phyloP scores from a whole-genome alignment of 2,888 invertebrate genomes.

The Biston betularia region DNA sequence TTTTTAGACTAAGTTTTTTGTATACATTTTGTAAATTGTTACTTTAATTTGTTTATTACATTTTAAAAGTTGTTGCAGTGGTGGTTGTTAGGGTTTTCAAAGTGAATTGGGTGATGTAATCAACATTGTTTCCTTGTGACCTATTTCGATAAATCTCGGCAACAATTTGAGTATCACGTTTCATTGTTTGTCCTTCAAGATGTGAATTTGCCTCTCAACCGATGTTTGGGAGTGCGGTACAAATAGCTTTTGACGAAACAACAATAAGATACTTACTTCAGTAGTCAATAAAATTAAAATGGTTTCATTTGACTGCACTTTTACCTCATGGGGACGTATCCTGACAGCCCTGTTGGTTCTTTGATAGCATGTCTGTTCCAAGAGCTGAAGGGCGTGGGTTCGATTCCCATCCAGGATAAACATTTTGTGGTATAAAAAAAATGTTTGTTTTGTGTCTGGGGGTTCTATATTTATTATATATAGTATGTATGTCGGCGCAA shows the following conservation, averaged over 20 bases:
- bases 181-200: constrained; percentile 15
- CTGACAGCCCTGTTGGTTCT: too few relatives aligned
- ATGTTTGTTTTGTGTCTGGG: too few relatives aligned
- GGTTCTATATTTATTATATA: too few relatives aligned
- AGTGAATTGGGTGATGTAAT: constrained; percentile 4
- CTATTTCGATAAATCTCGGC: constrained; percentile 17
- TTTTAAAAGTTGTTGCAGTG: neutral
- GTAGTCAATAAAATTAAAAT: neutral
- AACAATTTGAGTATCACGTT: constrained; percentile 23
- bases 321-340: too few relatives aligned
- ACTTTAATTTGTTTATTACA: neutral
- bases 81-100: neutral
- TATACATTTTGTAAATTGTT: too few relatives aligned
- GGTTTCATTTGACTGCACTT: too few relatives aligned
- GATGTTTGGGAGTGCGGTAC: constrained; percentile 5
- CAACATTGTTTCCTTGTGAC: constrained; percentile 21
- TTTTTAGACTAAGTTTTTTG: too few relatives aligned
- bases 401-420: too few relatives aligned
- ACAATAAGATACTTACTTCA: neutral
- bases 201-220: constrained; percentile 16
- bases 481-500: too few relatives aligned
- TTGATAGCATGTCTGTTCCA: too few relatives aligned
- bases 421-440: too few relatives aligned
- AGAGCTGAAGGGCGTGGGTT: too few relatives aligned
- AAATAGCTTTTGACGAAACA: neutral